Base-by-base conservation (phyloP, 2,113 vertebrate genomes). In the Glaucidium brasilianum region DNA sequence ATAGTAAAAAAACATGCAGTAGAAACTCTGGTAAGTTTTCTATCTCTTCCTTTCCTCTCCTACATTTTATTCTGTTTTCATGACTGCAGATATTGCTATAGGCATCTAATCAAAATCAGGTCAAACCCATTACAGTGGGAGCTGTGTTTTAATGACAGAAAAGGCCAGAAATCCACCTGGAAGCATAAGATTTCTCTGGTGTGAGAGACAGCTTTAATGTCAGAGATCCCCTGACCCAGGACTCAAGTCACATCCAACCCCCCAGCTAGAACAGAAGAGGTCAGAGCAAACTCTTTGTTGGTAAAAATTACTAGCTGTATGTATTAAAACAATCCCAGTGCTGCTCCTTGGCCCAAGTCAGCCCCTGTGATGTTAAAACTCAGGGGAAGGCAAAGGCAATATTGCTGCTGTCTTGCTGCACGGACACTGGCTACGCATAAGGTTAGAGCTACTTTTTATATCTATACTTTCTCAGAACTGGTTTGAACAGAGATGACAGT, bases 381-480 rank as follows among this genome's bases (percentile, higher is more conserved):
- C 39, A 30, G 34, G n/a, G 21, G 12, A 43, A 49, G 34, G 22
- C 1, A 25, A 18, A 60, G 19, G 35, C 30, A 45, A 11, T 1
- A 12, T 26, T 72, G 21, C 32, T 80, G 35, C 37, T 5, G 8
- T 6, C 35, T 68, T 2, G 2, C 22, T 75, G 56, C 12, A 21
- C 0, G 0, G 17, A 12, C 41, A 29, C 15, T 3, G n/a, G 23
- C 52, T 47, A 22, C 0, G 0, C 0, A 2, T 20, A n/a, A 32
- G 11, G 17, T 29, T 29, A 73, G 53, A 72, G 22, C 26, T 56
- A 2, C 41, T 71, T 53, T 53, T 35, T 26, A 34, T 17, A 45
- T 18, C 39, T 13, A 2, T 27, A 3, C 34, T 55, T 88, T n/a
- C 32, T 53, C n/a, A 53, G 27, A 72, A 67, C 4, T 4, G 3